Evolutionary conservation across 2,797 vertebrate species (phyloP).

Genomic region (Xyrichtys novacula): DNA sequence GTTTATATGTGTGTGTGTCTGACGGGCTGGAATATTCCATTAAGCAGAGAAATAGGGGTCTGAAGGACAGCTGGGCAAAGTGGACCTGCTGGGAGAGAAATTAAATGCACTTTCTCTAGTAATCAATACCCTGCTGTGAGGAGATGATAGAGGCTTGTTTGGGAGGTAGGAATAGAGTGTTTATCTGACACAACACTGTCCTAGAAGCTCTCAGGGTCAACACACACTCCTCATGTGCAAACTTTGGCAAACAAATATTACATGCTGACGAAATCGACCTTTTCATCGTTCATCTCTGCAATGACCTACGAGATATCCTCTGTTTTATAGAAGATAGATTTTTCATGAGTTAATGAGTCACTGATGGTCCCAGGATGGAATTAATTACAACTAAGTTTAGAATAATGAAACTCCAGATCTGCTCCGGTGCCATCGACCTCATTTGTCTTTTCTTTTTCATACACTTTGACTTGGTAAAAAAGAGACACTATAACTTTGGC

Average conservation of each 20-base stretch:
- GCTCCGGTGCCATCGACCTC: neutral
- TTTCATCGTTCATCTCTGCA: constrained; percentile 33
- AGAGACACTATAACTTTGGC: neutral
- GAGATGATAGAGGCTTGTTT: constrained; percentile 56
- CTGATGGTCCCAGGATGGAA: constrained; percentile 9
- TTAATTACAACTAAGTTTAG: constrained; percentile 17
- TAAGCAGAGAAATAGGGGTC: constrained; percentile 36
- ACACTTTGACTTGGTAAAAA: constrained; percentile 8
- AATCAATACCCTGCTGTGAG: constrained; percentile 69
- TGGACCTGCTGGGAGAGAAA: constrained; percentile 71
- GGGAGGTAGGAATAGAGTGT: constrained; percentile 59
- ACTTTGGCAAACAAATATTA: constrained; percentile 40
- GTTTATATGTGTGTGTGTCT: neutral
- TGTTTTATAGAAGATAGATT: constrained; percentile 25
- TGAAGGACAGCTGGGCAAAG: constrained; percentile 66
- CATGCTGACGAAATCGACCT: constrained; percentile 29
- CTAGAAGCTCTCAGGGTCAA: constrained; percentile 55
- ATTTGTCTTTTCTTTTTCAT: constrained; percentile 26
- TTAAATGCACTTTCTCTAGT: constrained; percentile 69
- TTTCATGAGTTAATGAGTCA: constrained; percentile 29
- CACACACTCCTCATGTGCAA: constrained; percentile 25
- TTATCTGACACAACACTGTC: constrained; percentile 63
- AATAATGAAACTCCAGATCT: constrained; percentile 23
- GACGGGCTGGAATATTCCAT: constrained; percentile 59
- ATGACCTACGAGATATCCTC: constrained; percentile 30